A percentile compares a stretch with the other conserved stretches of the same genome.
These are phyloP conservation scores for Paedocypris micromegethes DNA, from an alignment of 2,797 vertebrate genomes.

Conservation along the genomic window DNA sequence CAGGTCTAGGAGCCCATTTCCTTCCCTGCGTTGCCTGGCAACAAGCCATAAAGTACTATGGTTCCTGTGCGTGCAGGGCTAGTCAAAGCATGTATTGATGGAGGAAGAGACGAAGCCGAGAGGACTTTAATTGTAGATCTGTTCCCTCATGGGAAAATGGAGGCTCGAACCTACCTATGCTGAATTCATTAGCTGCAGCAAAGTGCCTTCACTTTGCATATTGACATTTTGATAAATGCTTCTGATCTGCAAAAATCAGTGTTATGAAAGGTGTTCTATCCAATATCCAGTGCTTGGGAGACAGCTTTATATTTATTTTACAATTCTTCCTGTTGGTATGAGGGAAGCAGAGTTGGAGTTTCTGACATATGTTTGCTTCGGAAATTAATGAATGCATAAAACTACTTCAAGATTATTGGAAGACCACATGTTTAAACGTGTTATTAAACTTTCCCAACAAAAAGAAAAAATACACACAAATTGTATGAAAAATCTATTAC, in stretches of 20 bases:
- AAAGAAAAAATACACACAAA: too few relatives aligned
- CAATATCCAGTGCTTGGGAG: slow-evolving; percentile 8
- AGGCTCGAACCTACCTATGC: slow-evolving; percentile 23
- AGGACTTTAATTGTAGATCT: slow-evolving; percentile 37
- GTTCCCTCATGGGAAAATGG: slow-evolving; percentile 13
- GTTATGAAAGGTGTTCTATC: slow-evolving; percentile 22
- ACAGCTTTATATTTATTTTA: slow-evolving; percentile 2
- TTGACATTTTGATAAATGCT: slow-evolving; percentile 41
- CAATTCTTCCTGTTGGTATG: neutral
- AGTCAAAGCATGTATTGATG: slow-evolving; percentile 37
- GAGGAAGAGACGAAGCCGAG: slow-evolving; percentile 17
- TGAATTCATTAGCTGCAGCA: slow-evolving; percentile 33
- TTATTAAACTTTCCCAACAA: too few relatives aligned
- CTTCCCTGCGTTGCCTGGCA: slow-evolving; percentile 51
- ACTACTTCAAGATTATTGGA: too few relatives aligned
- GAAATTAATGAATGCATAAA: too few relatives aligned
- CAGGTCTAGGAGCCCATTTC: slow-evolving; percentile 43
- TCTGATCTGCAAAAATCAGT: slow-evolving; percentile 28
- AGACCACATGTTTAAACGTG: too few relatives aligned
- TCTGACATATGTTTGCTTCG: too few relatives aligned
- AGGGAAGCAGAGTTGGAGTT: neutral
- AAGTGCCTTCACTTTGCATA: slow-evolving; percentile 35
- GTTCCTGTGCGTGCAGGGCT: slow-evolving; percentile 15
- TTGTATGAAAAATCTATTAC: too few relatives aligned
- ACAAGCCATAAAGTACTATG: slow-evolving; percentile 41